Base-by-base conservation (phyloP, 23 tunicate genomes). In the Ciona savignyi region DNA sequence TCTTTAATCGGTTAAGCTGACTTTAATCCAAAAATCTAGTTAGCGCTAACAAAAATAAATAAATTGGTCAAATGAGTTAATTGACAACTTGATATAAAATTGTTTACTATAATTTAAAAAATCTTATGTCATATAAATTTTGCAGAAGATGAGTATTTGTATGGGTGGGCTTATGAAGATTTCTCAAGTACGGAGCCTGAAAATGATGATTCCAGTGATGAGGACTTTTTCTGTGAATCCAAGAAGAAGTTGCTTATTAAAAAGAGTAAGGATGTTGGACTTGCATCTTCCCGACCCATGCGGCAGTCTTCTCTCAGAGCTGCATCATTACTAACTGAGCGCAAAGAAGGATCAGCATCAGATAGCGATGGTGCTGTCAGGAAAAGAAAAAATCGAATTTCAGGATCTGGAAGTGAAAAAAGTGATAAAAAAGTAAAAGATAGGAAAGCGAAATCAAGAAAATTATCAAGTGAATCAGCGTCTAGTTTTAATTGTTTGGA, bases 171-270 rank as follows among this genome's bases (percentile, higher is more conserved):
- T 29, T 81, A 73, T 66, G 80, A 82, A 56, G 78, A 65, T 22
- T 88, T 82, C 51, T 76, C 96, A 1, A 79, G 81, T 33, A 73
- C 74, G 1, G 96, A 88, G 65, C 86, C 96, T 32, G 96, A 88
- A 71, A 88, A 88, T 62, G 96, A 88, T 63, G 87, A 88, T 67
- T 88, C 96, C 11, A 73, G 86, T 70, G 96, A 88, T 73, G 96
- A 88, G 62, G 96, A 88, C 68, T 88, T 83, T 32, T 73, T 42
- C 31, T 88, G 96, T 34, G 87, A 87, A 22, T 20, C 30, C 60
- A 32, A 28, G 24, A 64, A 51, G 30, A 42, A 42, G 9, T 15
- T 42, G 56, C 15, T 42, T 9, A 60, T 60, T 11, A 73, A 15
- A 6, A 73, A 56, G 66, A 48, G 77, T 21, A 60, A 27, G 66